Conservation (phyloP, 2,888 invertebrate genomes). For the Troides oblongomaculatus region DNA sequence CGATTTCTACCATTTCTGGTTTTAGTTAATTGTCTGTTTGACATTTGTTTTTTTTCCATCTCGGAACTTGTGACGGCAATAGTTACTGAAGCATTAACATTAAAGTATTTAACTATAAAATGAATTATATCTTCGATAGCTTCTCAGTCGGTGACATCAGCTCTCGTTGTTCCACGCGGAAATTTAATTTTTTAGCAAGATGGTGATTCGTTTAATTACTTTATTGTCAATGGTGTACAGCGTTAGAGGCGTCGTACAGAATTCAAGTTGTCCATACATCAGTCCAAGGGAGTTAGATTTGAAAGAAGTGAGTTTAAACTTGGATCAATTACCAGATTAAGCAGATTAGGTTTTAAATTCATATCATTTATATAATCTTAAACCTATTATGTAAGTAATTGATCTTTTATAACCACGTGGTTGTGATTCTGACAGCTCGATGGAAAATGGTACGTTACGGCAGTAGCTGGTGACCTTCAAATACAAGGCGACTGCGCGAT, state of each 20-base stretch:
- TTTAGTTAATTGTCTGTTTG: background rate
- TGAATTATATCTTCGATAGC: constrained; percentile 45
- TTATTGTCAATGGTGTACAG: constrained; percentile 45
- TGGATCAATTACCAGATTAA: no score
- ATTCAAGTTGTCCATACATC: constrained; percentile 59
- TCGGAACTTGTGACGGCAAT: constrained; percentile 33
- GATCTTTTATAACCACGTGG: no score
- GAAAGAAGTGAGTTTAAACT: constrained; percentile 60
- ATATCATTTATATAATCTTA: no score
- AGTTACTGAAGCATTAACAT: constrained; percentile 44
- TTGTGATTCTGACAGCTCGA: constrained; percentile 50
- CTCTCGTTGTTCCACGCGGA: constrained; percentile 32
- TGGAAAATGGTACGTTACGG: constrained; percentile 66
- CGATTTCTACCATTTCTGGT: no score
- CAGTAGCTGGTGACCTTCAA: constrained; percentile 56
- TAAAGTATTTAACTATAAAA: constrained; percentile 50
- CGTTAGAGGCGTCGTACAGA: constrained; percentile 52
- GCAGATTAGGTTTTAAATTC: no score
- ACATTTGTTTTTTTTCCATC: constrained; percentile 30
- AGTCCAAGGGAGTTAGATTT: constrained; percentile 63
- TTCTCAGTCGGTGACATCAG: constrained; percentile 49
- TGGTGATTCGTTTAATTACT: constrained; percentile 49
- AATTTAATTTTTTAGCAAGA: constrained; percentile 44
- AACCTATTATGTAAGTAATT: no score
- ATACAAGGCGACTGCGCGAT: constrained; percentile 65